Base-by-base conservation (phyloP, 2,113 vertebrate genomes). In the Sorex fumeus region DNA sequence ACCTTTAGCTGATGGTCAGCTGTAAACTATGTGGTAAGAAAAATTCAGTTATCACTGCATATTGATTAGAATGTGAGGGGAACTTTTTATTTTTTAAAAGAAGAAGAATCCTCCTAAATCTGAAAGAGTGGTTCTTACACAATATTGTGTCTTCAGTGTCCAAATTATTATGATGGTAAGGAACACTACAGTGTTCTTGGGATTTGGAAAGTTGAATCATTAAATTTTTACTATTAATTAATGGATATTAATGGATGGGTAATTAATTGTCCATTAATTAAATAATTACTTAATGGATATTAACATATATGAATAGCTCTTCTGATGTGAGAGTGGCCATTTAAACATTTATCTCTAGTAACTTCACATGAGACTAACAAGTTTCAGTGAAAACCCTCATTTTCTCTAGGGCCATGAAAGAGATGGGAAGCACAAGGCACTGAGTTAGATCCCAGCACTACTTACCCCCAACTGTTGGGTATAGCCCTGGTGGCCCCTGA, bases 161-260 rank as follows among this genome's bases (percentile, higher is more conserved):
- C 1, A 25, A 25, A 62, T 81, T 50, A 28, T 92, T 91, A 64
- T 45, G 19, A 3, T 87, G 28, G 53, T 69, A 53, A 32, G 45
- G 76, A 88, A n/a, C 28, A 5, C 30, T 78, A 0, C n/a, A 34
- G 36, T 67, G 13, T 25, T 82, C 64, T 78, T 84, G 78, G 43
- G 18, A 64, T n/a, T 94, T 91, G 43, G 28, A 87, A 92, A 60
- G n/a, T 93, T 77, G 27, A 67, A 34, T 86, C 25, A 19, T 88
- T 86, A 92, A 91, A 85, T 70, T 76, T 85, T 69, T 90, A 86
- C 66, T 34, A 34, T 94, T 88, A 74, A 23, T 90, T 90, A 96
- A 76, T 91, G 88, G 16, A 89, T 77, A n/a, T n/a, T n/a, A n/a
- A n/a, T n/a, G n/a, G n/a, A n/a, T n/a, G n/a, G n/a, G n/a, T n/a